Conservation (phyloP, 2,113 vertebrate species). For the Brachypteracias leptosomus region DNA sequence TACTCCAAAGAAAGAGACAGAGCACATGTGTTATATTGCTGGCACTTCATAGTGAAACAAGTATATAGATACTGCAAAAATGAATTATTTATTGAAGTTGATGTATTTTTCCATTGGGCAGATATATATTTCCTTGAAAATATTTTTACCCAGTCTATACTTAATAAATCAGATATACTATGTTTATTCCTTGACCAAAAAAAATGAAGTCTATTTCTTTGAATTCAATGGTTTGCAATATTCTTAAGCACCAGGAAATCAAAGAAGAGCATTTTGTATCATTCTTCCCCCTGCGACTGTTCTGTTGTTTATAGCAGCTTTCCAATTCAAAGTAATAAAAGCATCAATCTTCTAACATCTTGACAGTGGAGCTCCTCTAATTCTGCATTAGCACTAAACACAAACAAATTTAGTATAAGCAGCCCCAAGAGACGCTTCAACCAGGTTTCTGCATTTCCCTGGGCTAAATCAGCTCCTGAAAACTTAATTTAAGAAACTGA, state of each 20-base stretch:
- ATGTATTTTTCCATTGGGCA: not conserved
- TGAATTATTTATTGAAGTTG: not conserved
- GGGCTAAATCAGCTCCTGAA: slow-evolving; percentile 52
- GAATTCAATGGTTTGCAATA: not conserved
- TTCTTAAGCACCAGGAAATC: slow-evolving; percentile 17
- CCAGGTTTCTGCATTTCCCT: slow-evolving; percentile 58
- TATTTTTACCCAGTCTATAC: not conserved
- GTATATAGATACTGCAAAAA: not conserved
- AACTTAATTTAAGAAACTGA: slow-evolving; percentile 58
- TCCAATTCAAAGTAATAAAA: slow-evolving; percentile 63
- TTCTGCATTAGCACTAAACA: slow-evolving; percentile 60
- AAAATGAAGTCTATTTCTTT: not conserved
- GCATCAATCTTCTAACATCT: slow-evolving; percentile 56
- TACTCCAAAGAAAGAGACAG: not conserved
- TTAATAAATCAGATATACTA: not conserved
- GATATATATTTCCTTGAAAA: not conserved
- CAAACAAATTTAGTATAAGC: slow-evolving; percentile 56
- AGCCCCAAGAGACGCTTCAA: not conserved
- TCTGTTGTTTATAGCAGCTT: slow-evolving; percentile 31
- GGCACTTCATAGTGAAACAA: not conserved
- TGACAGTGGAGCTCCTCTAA: slow-evolving; percentile 53
- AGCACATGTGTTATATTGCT: not conserved
- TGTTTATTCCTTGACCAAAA: not conserved
- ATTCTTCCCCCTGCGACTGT: not conserved
- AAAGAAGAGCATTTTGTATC: slow-evolving; percentile 14